Base-by-base conservation (phyloP, 2,888 invertebrate genomes). In the Lasioglossum marginatum region DNA sequence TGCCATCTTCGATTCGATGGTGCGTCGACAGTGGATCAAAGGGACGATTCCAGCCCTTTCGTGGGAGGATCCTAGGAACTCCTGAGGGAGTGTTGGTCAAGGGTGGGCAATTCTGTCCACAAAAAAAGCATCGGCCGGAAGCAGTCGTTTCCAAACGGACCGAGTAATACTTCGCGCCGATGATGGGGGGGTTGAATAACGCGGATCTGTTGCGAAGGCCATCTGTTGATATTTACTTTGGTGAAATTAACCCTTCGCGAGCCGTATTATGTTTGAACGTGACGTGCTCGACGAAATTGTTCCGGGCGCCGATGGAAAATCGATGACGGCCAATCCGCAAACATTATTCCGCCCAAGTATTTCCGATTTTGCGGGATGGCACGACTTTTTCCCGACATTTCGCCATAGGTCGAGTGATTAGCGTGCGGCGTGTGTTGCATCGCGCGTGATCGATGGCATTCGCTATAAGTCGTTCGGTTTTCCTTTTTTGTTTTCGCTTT, bases 191-290 rank as follows among this genome's bases (percentile, higher is more conserved):
- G 82, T 60, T 73, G 57, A 82, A 82, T 84, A 82, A 71, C 77
- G 77, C 77, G 43, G 45, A 34, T 66, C 66, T 66, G 66, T 66
- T 66, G 66, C 66, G 66, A 34, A 31, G 70, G 74, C 43, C 83
- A 74, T 73, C 68, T 82, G 68, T 82, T 82, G 66, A 84, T 84
- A 82, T 84, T 84, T 84, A 77, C 82, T 74, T 77, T 48, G 70
- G 70, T 74, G 82, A 78, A 84, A 82, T 84, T 78, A 84, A 84
- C 77, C 74, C 60, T 82, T 34, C 68, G 82, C 31, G 34, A 31
- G 45, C 68, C 31, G 82, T 82, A 84, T 84, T 82, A 78, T 84
- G 84, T 84, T 82, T 78, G 84, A 63, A 63, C 82, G 73, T 43
- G 68, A 77, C 82, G 34, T 81, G 72, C 43, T 77, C 73, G 77